These are phyloP conservation scores for Synanthedon andrenaeformis DNA, from an alignment of 2,888 invertebrate genomes.

Conservation along the genomic window DNA sequence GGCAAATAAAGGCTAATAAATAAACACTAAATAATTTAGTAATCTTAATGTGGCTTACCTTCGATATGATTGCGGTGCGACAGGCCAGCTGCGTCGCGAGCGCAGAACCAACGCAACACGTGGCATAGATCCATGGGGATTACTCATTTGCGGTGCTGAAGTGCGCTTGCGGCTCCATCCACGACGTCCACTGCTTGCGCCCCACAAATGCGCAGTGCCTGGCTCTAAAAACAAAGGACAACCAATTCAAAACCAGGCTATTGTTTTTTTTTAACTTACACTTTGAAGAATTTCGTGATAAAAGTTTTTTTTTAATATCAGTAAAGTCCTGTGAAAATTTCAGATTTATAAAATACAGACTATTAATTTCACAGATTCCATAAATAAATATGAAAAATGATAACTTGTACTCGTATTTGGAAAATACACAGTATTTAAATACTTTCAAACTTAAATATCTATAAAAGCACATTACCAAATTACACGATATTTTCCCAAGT, in stretches of 20 bases:
- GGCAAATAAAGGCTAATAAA: too few species aligned
- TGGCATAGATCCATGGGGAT: constrained; percentile 60
- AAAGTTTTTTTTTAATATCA: not conserved
- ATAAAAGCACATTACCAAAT: too few species aligned
- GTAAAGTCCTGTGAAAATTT: not conserved
- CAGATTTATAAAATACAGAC: too few species aligned
- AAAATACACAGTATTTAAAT: too few species aligned
- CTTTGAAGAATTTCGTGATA: too few species aligned
- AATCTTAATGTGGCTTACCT: constrained; percentile 56
- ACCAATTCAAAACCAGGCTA: not conserved
- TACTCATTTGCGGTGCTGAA: constrained; percentile 78
- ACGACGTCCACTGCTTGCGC: constrained; percentile 57
- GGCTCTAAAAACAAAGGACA: constrained; percentile 22
- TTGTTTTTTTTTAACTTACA: not conserved
- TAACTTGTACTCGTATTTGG: too few species aligned
- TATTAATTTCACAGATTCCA: too few species aligned
- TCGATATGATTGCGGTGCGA: constrained; percentile 76
- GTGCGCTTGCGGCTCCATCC: constrained; percentile 76
- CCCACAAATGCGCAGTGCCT: constrained; percentile 74
- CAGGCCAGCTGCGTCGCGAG: constrained; percentile 81
- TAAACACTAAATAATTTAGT: not conserved
- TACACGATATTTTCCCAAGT: too few species aligned
- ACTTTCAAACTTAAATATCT: too few species aligned
- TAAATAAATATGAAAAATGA: too few species aligned
- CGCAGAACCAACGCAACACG: constrained; percentile 74